A percentile compares a stretch with the other conserved stretches of the same genome.
Evolutionary conservation across 2,797 vertebrate genomes (phyloP).

Genomic region (Chaetophractus vellerosus): DNA sequence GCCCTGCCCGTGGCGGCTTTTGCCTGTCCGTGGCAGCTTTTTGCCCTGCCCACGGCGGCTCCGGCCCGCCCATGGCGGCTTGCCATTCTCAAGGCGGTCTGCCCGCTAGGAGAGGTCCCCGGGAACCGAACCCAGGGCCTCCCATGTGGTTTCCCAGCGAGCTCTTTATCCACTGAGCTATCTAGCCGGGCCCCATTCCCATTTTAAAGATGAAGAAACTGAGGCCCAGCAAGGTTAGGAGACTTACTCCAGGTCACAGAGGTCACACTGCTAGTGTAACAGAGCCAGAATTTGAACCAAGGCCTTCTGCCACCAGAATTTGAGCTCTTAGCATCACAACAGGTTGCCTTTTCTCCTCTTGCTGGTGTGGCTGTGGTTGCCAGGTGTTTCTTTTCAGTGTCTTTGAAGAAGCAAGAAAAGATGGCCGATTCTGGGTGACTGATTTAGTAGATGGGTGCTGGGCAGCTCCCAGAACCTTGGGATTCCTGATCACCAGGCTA

Average conservation of each 20-base stretch:
- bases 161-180: too few relatives aligned
- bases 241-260: not conserved
- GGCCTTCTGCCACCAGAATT: too few relatives aligned
- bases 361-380: not conserved
- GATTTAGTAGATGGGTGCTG: not conserved
- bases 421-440: not conserved
- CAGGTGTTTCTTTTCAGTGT: not conserved
- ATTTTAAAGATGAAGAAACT: not conserved
- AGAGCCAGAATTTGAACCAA: not conserved
- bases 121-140: too few relatives aligned
- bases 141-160: too few relatives aligned
- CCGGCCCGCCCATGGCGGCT: too few relatives aligned
- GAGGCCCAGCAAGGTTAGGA: not conserved
- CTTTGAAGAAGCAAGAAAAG: constrained; percentile 26
- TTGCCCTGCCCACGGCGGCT: too few relatives aligned
- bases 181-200: too few relatives aligned
- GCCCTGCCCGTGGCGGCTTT: too few relatives aligned
- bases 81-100: too few relatives aligned
- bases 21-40: too few relatives aligned
- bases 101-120: too few relatives aligned
- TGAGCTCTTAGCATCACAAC: not conserved
- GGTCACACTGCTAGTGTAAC: not conserved
- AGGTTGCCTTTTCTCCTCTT: not conserved
- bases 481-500: not conserved
- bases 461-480: not conserved